A percentile compares a stretch with the other conserved stretches of the same genome.
phyloP scores from a whole-genome alignment of 2,797 vertebrate species.

The Spinibarbus caldwelli region DNA sequence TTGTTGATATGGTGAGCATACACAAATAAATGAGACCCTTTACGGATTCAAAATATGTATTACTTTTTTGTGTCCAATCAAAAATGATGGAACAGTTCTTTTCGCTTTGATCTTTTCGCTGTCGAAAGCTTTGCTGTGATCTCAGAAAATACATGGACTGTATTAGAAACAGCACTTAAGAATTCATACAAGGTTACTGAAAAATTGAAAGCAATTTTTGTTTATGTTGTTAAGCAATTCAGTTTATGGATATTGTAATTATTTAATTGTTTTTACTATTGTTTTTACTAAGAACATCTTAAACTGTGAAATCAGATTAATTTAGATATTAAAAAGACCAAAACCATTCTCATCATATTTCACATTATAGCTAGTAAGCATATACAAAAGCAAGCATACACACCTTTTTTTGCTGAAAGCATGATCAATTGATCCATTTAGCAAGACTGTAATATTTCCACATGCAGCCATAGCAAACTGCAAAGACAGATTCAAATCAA shows the following conservation, averaged over 20 bases:
- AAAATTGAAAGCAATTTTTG: background rate
- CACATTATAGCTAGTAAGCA: background rate
- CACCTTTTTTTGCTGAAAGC: slow-evolving; percentile 80
- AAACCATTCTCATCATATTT: background rate
- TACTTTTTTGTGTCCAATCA: too few species aligned
- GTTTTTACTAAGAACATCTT: background rate
- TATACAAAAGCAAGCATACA: background rate
- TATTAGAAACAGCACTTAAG: background rate
- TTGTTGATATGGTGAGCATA: too few species aligned
- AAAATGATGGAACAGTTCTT: too few species aligned
- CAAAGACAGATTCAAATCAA: slow-evolving; percentile 6
- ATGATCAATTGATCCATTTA: slow-evolving; percentile 77
- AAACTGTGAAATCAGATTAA: background rate
- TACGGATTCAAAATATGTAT: too few species aligned
- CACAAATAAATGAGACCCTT: too few species aligned
- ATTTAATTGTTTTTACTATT: too few species aligned
- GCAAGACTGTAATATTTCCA: slow-evolving; percentile 80
- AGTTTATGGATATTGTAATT: too few species aligned
- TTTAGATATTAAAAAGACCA: background rate
- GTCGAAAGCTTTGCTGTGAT: too few species aligned
- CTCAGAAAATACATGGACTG: too few species aligned
- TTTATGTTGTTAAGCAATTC: too few species aligned
- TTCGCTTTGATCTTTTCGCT: too few species aligned
- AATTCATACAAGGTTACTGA: background rate
- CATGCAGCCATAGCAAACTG: slow-evolving; percentile 81